Conservation (phyloP, 2,888 invertebrate species). For the Hoplodrina ambigua region DNA sequence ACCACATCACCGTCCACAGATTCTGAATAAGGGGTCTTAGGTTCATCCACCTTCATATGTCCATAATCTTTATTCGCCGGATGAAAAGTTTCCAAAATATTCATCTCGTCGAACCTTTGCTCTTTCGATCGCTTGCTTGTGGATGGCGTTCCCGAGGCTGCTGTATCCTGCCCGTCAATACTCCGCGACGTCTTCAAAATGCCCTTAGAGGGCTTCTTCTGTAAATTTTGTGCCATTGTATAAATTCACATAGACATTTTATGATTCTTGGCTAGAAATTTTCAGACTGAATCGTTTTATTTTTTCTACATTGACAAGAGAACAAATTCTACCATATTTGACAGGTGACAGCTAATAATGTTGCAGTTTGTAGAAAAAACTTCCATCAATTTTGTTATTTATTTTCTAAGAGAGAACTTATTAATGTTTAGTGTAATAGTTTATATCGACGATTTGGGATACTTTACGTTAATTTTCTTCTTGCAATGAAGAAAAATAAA, state of each 20-base stretch:
- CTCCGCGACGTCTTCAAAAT: conserved; percentile 98
- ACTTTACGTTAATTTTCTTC: no score
- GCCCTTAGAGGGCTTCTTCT: conserved; percentile 96
- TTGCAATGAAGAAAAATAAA: no score
- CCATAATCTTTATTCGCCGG: conserved; percentile 99
- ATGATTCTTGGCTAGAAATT: conserved; percentile 54
- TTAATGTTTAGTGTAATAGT: no score
- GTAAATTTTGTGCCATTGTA: conserved; percentile 94
- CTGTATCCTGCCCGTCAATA: conserved; percentile 93
- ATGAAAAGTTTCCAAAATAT: conserved; percentile 99
- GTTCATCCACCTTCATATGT: conserved; percentile 99
- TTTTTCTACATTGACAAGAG: conserved; percentile 67
- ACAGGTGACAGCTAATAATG: conserved; percentile 50
- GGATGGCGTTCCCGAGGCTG: conserved; percentile 75
- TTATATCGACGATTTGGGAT: no score
- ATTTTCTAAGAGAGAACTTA: no score
- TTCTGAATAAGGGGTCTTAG: conserved; percentile 96
- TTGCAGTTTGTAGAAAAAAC: conserved; percentile 11
- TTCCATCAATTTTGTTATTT: background rate
- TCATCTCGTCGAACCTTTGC: conserved; percentile 99
- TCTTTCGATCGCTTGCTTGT: conserved; percentile 89
- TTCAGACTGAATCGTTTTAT: conserved; percentile 57
- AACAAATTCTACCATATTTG: conserved; percentile 58
- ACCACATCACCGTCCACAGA: conserved; percentile 91
- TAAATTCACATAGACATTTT: conserved; percentile 72